phyloP scores from a whole-genome alignment of 1,140 invertebrate species.

The Ericerus pela region DNA sequence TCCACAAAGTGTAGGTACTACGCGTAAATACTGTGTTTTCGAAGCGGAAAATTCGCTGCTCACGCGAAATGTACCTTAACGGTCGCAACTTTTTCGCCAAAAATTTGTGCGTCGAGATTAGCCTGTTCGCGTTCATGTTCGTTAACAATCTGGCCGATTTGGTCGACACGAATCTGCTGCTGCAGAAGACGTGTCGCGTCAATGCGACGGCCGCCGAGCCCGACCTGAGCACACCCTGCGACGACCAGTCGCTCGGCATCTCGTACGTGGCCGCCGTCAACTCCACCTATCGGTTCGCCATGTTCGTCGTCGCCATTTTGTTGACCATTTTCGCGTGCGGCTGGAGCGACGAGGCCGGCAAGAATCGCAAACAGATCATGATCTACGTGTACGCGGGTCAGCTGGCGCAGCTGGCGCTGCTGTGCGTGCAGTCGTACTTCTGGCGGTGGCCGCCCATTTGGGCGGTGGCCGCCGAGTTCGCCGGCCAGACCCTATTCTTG shows the following conservation, averaged over 20 bases:
- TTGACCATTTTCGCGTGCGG: conserved; percentile 24
- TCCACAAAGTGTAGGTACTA: too few relatives aligned
- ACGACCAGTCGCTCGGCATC: not conserved
- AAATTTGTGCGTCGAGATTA: too few relatives aligned
- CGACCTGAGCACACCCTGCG: not conserved
- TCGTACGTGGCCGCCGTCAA: not conserved
- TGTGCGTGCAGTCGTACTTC: conserved; percentile 18
- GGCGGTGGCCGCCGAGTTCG: too few relatives aligned
- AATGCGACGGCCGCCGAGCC: not conserved
- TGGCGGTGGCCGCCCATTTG: conserved; percentile 19
- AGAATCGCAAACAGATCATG: conserved; percentile 32
- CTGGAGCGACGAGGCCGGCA: conserved; percentile 23
- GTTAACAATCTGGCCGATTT: not conserved
- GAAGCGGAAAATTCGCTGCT: too few relatives aligned
- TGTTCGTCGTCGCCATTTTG: conserved; percentile 18
- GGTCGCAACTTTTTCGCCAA: too few relatives aligned
- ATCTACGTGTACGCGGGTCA: conserved; percentile 27
- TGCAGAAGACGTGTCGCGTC: not conserved
- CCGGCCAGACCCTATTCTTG: too few relatives aligned
- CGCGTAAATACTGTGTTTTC: too few relatives aligned
- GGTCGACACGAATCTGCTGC: not conserved
- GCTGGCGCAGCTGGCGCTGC: conserved; percentile 14
- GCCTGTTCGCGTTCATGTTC: not conserved
- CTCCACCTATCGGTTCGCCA: not conserved
- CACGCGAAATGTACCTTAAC: too few relatives aligned